Percentiles rank a stretch among this genome's conserved stretches.
phyloP scores from a whole-genome alignment of 2,797 vertebrate species.

The Xiphorhynchus erythropygius region DNA sequence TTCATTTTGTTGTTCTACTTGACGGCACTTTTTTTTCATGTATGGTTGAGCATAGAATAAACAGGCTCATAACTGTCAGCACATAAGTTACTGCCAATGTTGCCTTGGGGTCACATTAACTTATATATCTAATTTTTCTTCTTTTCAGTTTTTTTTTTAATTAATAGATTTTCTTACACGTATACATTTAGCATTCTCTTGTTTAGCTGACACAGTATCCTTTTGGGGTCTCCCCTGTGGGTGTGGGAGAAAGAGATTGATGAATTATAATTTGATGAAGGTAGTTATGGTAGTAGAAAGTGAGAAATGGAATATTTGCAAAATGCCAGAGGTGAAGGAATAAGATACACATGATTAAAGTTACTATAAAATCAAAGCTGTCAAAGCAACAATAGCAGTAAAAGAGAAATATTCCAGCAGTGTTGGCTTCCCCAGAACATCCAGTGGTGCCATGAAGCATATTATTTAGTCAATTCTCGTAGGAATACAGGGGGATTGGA shows the following conservation, averaged over 20 bases:
- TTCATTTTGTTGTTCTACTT: slow-evolving; percentile 52
- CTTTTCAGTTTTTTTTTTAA: slow-evolving; percentile 27
- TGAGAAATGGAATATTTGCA: slow-evolving; percentile 74
- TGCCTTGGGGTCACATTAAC: slow-evolving; percentile 71
- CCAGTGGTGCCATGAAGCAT: slow-evolving; percentile 56
- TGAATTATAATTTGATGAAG: slow-evolving; percentile 72
- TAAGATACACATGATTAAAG: slow-evolving; percentile 78
- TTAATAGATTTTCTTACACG: slow-evolving; percentile 66
- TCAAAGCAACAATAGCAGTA: slow-evolving; percentile 75
- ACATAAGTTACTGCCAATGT: slow-evolving; percentile 55
- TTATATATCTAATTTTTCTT: slow-evolving; percentile 63
- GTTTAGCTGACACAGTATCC: slow-evolving; percentile 58
- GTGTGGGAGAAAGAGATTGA: slow-evolving; percentile 49
- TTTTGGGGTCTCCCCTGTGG: slow-evolving; percentile 51
- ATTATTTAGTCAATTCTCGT: slow-evolving; percentile 57
- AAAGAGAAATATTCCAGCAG: slow-evolving; percentile 74
- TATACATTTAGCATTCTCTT: slow-evolving; percentile 67
- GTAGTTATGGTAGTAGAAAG: slow-evolving; percentile 66
- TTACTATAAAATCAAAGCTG: slow-evolving; percentile 76
- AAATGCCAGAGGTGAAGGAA: slow-evolving; percentile 79
- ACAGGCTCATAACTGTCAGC: slow-evolving; percentile 67
- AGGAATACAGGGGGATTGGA: slow-evolving; percentile 24
- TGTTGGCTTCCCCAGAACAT: slow-evolving; percentile 56
- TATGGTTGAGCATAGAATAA: slow-evolving; percentile 59
- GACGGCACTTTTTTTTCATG: slow-evolving; percentile 42